phyloP scores from a whole-genome alignment of 2,113 vertebrate genomes.

The Passer montanus region DNA sequence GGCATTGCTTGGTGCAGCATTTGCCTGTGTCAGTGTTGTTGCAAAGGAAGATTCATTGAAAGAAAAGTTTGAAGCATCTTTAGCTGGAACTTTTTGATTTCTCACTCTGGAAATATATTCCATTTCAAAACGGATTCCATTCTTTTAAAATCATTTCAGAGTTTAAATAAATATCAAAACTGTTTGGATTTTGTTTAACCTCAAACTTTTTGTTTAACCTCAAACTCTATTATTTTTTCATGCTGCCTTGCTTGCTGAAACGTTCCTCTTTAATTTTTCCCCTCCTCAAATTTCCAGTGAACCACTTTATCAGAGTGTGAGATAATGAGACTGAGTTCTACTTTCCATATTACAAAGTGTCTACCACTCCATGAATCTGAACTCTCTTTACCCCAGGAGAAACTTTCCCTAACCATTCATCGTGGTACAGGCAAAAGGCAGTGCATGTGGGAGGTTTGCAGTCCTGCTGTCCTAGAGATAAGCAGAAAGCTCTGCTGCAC shows the following conservation, averaged over 20 bases:
- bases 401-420: neutral
- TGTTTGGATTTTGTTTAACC: neutral
- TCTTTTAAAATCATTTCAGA: neutral
- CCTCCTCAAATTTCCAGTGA: neutral
- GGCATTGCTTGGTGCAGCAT: neutral
- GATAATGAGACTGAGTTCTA: neutral
- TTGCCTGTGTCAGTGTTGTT: neutral
- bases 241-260: neutral
- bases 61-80: neutral
- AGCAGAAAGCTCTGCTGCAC: conserved; percentile 9
- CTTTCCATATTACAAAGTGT: neutral
- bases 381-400: neutral
- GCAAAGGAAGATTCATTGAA: neutral
- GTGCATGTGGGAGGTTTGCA: neutral
- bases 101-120: neutral
- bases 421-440: fast-evolving
- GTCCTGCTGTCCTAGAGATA: neutral
- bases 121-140: neutral
- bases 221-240: neutral
- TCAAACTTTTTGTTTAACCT: neutral
- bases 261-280: neutral
- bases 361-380: neutral
- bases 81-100: neutral
- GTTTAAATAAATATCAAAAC: neutral
- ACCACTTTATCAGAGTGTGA: neutral